Base-by-base conservation (phyloP, 2,888 invertebrate species). In the Hecatera dysodea region DNA sequence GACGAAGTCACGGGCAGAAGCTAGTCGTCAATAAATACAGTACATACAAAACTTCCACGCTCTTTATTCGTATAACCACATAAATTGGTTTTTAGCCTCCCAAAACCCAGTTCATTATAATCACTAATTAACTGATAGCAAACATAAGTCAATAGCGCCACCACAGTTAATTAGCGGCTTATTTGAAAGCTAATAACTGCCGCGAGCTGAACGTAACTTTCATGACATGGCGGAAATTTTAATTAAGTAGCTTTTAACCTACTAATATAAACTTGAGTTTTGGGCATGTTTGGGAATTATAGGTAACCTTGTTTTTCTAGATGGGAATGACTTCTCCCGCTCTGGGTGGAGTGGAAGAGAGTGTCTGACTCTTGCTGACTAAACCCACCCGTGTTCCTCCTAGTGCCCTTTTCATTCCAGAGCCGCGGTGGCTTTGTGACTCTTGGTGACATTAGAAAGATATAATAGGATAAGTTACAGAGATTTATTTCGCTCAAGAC, bases 111-210 rank as follows among this genome's bases (percentile, higher is more conserved):
- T 48, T 48, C 52, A 69, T 75, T 62, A 62, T 57, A 52, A 64
- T 27, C 24, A 12, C 19, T 75, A 72, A 78, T 74, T 29, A 59
- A 57, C 67, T 59, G 71, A 75, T 71, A 71, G 24, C 24, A 17
- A 27, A 27, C 24, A n/a, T 61, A 53, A 44, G 15, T 57, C 77
- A 57, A 62, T 55, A 55, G 11, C 15, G 61, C 11, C 68, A 29
- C 46, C 27, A 33, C 52, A 65, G 56, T 57, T 78, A 73, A 78
- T 78, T 69, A 78, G 64, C 52, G 29, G 44, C 24, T 17, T 39
- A 46, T 78, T 62, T 69, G 44, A 48, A 39, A 24, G 55, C 33
- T 61, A 72, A 62, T 73, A 69, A 65, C 57, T 7, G 44, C 1
- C 29, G 53, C 67, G n/a, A 22, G 24, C 12, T 22, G 33, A 67